phyloP scores from a whole-genome alignment of 2,888 invertebrate genomes.

The Gonocerus acuteangulatus region DNA sequence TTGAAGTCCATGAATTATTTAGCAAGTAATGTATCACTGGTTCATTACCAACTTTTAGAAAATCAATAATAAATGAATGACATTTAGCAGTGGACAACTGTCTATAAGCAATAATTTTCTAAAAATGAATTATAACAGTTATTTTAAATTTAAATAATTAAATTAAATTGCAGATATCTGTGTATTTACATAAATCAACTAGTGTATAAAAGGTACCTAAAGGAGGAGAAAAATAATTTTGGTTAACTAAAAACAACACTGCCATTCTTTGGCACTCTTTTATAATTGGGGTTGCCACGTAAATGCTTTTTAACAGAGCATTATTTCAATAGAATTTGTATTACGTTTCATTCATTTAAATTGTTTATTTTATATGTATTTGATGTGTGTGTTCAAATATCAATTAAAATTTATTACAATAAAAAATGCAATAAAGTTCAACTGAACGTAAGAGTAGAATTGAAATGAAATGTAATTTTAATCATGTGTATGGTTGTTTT shows the following conservation, averaged over 20 bases:
- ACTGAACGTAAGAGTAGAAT: not conserved
- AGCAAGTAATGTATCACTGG: too few species aligned
- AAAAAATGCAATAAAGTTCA: not conserved
- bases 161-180: too few species aligned
- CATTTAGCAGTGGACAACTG: too few species aligned
- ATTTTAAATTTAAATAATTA: too few species aligned
- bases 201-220: too few species aligned
- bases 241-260: constrained; percentile 9
- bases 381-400: not conserved
- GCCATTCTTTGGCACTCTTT: constrained; percentile 20
- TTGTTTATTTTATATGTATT: not conserved
- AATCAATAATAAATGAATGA: too few species aligned
- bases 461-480: not conserved
- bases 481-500: constrained; percentile 11
- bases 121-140: too few species aligned
- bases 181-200: too few species aligned
- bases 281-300: constrained; percentile 7
- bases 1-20: too few species aligned
- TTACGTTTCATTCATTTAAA: not conserved
- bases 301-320: constrained; percentile 3
- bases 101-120: too few species aligned
- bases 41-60: too few species aligned
- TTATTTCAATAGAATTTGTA: not conserved
- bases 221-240: too few species aligned
- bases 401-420: not conserved